These are phyloP conservation scores for Plecotus auritus DNA, from an alignment of 2,113 vertebrate genomes.

Conservation along the genomic window DNA sequence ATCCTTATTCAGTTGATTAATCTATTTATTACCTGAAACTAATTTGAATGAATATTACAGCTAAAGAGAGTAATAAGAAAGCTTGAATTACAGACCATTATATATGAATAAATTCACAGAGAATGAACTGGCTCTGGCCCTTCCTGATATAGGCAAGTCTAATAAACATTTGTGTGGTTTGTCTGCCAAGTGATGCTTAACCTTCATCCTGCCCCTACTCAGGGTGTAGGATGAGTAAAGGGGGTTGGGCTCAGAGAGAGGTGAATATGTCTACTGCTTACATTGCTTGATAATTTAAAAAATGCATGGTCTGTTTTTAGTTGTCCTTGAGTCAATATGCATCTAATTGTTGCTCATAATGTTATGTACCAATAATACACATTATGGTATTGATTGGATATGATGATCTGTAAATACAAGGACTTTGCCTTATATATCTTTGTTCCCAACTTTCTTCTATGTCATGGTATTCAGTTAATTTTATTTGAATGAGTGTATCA, in stretches of 20 bases:
- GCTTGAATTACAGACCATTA: constrained; percentile 19
- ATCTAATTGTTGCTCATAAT: not conserved
- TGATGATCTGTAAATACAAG: not conserved
- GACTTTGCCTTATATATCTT: not conserved
- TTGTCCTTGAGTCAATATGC: not conserved
- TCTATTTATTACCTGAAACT: constrained; percentile 50
- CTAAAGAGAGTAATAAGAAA: constrained; percentile 36
- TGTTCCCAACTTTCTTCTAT: not conserved
- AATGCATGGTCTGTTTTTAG: not conserved
- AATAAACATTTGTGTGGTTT: not conserved
- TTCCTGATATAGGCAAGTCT: not conserved
- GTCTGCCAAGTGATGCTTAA: not conserved
- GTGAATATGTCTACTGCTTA: not conserved
- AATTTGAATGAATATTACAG: constrained; percentile 28
- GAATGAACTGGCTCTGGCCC: not conserved
- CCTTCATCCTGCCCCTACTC: not conserved
- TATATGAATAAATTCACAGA: not conserved
- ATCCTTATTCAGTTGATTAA: constrained; percentile 60
- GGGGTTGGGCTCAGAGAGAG: not conserved
- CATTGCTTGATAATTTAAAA: not conserved
- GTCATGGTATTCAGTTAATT: not conserved
- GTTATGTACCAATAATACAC: not conserved
- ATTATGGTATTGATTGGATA: not conserved
- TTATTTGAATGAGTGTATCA: not conserved
- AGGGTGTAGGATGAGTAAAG: not conserved